phyloP scores from a whole-genome alignment of 2,888 invertebrate genomes.

The Odontocerum albicorne region DNA sequence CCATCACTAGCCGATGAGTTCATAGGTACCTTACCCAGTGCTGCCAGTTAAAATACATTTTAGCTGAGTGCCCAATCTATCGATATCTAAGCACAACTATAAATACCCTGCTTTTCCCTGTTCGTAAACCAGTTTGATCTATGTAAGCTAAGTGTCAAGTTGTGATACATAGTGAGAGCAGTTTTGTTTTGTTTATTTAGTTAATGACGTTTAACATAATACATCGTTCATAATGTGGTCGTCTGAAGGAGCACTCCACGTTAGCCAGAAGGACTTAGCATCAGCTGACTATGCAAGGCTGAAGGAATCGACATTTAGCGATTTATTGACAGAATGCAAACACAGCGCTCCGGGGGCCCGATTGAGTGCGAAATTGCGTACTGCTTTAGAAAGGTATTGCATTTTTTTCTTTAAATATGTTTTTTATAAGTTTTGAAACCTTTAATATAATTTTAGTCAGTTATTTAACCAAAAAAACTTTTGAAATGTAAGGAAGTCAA shows the following conservation, averaged over 20 bases:
- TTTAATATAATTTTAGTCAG: not conserved
- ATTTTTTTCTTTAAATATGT: not conserved
- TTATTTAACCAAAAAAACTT: too few relatives aligned
- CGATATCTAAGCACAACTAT: too few relatives aligned
- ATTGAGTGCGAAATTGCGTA: conserved; percentile 52
- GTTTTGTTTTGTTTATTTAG: not conserved
- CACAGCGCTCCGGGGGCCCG: conserved; percentile 69
- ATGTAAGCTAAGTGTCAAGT: too few relatives aligned
- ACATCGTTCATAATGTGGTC: conserved; percentile 20
- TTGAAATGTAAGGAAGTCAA: conserved; percentile 2
- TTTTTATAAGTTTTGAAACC: not conserved
- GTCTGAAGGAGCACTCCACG: conserved; percentile 11
- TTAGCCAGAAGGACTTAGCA: conserved; percentile 9
- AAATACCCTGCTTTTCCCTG: too few relatives aligned
- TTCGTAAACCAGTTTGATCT: too few relatives aligned
- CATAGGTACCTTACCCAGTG: too few relatives aligned
- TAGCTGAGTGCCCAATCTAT: too few relatives aligned
- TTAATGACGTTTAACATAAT: not conserved
- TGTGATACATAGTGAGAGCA: too few relatives aligned
- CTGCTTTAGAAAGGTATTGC: conserved; percentile 47
- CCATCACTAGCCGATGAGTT: too few relatives aligned
- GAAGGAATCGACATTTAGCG: conserved; percentile 56
- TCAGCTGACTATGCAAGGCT: conserved; percentile 16
- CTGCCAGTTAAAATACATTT: too few relatives aligned
- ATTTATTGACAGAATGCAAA: conserved; percentile 67